Percentiles rank a stretch among this genome's conserved stretches.
phyloP scores from a whole-genome alignment of 2,797 vertebrate species.

The Sebastes nivosus region DNA sequence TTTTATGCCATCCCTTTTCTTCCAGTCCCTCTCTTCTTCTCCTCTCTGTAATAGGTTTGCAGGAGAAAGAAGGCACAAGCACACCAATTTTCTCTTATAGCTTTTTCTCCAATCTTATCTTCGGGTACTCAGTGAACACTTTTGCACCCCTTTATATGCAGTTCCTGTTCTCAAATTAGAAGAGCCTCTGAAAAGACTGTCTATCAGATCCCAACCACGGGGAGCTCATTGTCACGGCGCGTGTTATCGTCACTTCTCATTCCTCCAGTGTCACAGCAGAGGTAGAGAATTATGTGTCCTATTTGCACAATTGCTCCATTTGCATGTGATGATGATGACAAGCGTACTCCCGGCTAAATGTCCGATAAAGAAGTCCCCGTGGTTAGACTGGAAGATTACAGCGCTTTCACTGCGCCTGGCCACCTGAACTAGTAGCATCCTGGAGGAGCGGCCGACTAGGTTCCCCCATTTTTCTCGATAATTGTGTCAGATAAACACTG shows the following conservation, averaged over 20 bases:
- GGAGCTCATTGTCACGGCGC: slow-evolving; percentile 38
- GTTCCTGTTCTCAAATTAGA: slow-evolving; percentile 64
- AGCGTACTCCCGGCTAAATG: slow-evolving; percentile 21
- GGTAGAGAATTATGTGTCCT: slow-evolving; percentile 53
- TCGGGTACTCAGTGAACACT: slow-evolving; percentile 57
- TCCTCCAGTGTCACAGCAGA: slow-evolving; percentile 46
- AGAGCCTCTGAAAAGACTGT: slow-evolving; percentile 40
- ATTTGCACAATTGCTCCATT: slow-evolving; percentile 69
- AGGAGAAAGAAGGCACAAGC: slow-evolving; percentile 38
- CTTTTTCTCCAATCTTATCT: slow-evolving; percentile 68
- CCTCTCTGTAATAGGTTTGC: slow-evolving; percentile 51
- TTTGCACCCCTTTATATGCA: slow-evolving; percentile 49
- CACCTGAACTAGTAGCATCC: slow-evolving; percentile 55
- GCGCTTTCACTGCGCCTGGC: slow-evolving; percentile 47
- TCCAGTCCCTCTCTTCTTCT: neutral
- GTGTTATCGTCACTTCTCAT: slow-evolving; percentile 62
- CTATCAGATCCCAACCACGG: slow-evolving; percentile 63
- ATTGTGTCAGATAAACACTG: slow-evolving; percentile 91
- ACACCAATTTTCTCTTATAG: slow-evolving; percentile 57
- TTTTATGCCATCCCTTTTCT: slow-evolving; percentile 5
- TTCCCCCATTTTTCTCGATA: slow-evolving; percentile 89
- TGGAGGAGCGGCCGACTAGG: slow-evolving; percentile 74
- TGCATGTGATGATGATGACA: slow-evolving; percentile 67
- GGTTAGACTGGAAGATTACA: slow-evolving; percentile 9
- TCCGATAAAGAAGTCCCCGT: slow-evolving; percentile 28